A percentile compares a stretch with the other conserved stretches of the same genome.
phyloP scores from a whole-genome alignment of 2,888 invertebrate species.

The Atethmia centrago region DNA sequence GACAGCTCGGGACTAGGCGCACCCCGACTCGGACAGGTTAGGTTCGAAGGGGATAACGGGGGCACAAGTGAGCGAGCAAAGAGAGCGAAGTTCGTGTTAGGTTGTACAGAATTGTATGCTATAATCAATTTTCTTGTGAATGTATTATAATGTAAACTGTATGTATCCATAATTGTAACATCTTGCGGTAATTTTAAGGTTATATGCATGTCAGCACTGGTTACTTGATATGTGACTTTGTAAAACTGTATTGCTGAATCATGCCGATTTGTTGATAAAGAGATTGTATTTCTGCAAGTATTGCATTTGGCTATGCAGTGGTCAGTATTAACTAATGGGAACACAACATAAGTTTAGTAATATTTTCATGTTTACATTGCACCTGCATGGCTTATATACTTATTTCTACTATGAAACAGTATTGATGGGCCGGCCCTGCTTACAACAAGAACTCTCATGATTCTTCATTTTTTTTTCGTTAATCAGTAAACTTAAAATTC shows the following conservation, averaged over 20 bases:
- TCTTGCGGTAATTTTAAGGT: conserved; percentile 32
- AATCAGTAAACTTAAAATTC: not conserved
- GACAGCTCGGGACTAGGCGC: no score
- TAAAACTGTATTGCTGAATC: conserved; percentile 9
- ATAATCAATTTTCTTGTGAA: not conserved
- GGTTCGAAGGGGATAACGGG: no score
- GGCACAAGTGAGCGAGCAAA: no score
- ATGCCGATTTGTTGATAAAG: not conserved
- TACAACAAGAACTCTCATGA: not conserved
- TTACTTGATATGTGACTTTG: conserved; percentile 9
- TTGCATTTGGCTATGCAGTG: not conserved
- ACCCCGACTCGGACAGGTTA: no score
- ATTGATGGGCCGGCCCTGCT: not conserved
- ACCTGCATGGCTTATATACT: not conserved
- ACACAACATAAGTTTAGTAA: not conserved
- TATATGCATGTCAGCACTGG: conserved; percentile 7
- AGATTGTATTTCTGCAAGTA: conserved; percentile 9
- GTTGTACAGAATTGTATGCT: not conserved
- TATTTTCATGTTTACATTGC: conserved; percentile 6
- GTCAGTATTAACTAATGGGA: not conserved
- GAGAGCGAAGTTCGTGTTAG: no score
- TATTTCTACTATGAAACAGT: not conserved
- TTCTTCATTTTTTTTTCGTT: not conserved
- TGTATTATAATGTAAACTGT: not conserved
- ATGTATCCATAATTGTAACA: not conserved